phyloP scores from a whole-genome alignment of 2,888 invertebrate species.

The Polietes domitor region DNA sequence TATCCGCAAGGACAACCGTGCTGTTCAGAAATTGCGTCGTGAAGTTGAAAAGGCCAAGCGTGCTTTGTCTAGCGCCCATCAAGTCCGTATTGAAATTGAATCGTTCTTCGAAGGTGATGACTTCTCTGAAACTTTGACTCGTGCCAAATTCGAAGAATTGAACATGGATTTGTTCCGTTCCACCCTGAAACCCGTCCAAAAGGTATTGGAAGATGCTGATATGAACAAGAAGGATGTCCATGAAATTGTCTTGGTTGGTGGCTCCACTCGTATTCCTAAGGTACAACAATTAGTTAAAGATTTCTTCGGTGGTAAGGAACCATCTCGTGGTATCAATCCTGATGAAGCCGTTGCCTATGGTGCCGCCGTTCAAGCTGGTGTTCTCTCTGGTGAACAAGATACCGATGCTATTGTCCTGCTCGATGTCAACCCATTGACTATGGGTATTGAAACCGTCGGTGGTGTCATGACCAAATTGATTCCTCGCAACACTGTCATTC shows the following conservation, averaged over 20 bases:
- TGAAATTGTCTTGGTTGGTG: constrained; percentile 99
- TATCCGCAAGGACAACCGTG: constrained; percentile 95
- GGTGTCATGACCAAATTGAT: constrained; percentile 99
- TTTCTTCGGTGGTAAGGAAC: constrained; percentile 99
- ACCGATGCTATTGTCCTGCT: constrained; percentile 97
- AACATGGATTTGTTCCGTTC: constrained; percentile 96
- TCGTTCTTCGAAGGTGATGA: constrained; percentile 99
- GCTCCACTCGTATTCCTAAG: constrained; percentile 99
- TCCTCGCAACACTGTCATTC: constrained; percentile 98
- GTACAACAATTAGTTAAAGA: constrained; percentile 96
- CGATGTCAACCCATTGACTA: constrained; percentile 98
- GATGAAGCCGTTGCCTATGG: constrained; percentile 99
- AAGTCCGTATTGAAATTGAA: constrained; percentile 99
- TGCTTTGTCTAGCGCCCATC: constrained; percentile 94
- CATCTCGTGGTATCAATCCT: constrained; percentile 98
- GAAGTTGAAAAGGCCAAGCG: constrained; percentile 99
- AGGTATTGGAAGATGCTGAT: constrained; percentile 98
- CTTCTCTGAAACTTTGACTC: constrained; percentile 98
- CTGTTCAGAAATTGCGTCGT: constrained; percentile 96
- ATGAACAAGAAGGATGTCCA: constrained; percentile 99
- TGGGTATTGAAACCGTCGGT: constrained; percentile 99
- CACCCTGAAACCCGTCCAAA: constrained; percentile 96
- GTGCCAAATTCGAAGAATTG: constrained; percentile 99
- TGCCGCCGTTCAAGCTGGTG: constrained; percentile 99
- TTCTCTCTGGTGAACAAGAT: constrained; percentile 97